Base-by-base conservation (phyloP, 1,140 invertebrate species). In the Linepithema humile region DNA sequence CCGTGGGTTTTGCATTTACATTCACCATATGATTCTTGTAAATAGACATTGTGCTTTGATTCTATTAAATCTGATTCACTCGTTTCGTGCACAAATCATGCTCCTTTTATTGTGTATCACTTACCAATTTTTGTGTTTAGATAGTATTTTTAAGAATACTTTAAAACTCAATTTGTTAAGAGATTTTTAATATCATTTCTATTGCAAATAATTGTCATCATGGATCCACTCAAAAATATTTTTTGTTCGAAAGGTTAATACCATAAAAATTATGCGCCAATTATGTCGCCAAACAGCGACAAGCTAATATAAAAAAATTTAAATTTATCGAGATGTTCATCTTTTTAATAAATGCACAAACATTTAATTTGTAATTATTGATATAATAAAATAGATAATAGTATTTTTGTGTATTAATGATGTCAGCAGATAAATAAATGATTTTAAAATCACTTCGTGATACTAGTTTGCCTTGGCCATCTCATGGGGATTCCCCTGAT, bases 401-500 rank as follows among this genome's bases (percentile, higher is more conserved):
- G 9, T 15, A 2, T 20, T 50, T 50, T 45, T 23, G 48, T 32
- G n/a, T 3, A 20, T 12, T 60, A 59, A 15, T 59, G n/a, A 3
- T 20, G 15, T 32, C 55, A 60, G 0, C n/a, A 32, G 1, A 20
- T 7, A 48, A 35, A 64, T 2, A 64, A 29, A 26, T 23, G 4
- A 38, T 17, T 65, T 20, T 26, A 23, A 64, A 53, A 65, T 40
- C 9, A 43, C 38, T 80, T 70, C 0, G 15, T 9, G 6, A 57
- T 29, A 69, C 53, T 32, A n/a, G 15, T 0, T 67, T 26, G 32
- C n/a, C 32, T 65, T 57, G 57, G 5, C 6, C 9, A 53, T 3
- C n/a, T 84, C 80, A 88, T 35, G 9, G 85, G 85, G 6, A 78
- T 88, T 84, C n/a, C n/a, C 85, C 85, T n/a, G 29, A 20, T 57